Evolutionary conservation across 2,888 invertebrate species (phyloP).

Genomic region (Clitarchus hookeri): DNA sequence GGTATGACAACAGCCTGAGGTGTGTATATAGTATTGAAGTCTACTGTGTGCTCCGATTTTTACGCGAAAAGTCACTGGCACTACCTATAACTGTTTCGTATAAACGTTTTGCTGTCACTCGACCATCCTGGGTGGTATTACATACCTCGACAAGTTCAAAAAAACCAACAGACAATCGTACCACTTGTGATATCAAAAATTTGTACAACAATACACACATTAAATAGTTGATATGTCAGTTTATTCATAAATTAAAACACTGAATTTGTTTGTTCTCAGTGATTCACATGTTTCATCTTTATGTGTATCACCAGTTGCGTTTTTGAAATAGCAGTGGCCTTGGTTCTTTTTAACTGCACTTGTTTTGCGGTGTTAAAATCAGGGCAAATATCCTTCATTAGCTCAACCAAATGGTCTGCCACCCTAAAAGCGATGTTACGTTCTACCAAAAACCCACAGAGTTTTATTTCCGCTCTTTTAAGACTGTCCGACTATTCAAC

Average conservation of each 20-base stretch:
- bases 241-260: slow-evolving; percentile 6
- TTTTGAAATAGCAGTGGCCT: slow-evolving; percentile 11
- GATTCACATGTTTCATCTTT: not conserved
- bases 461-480: slow-evolving; percentile 20
- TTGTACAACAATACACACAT: not conserved
- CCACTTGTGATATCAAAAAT: not conserved
- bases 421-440: slow-evolving; percentile 16
- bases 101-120: not conserved
- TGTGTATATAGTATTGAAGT: no score
- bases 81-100: not conserved
- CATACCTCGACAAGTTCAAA: not conserved
- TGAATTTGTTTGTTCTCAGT: not conserved
- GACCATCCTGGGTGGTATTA: not conserved
- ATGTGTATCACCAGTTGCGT: not conserved
- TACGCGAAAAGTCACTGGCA: no score
- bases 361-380: not conserved
- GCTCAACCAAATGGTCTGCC: not conserved
- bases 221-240: not conserved
- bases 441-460: not conserved
- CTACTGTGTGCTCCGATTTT: no score
- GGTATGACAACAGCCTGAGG: no score
- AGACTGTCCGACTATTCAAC: not conserved
- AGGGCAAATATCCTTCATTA: not conserved
- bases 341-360: not conserved
- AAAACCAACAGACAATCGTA: not conserved